phyloP scores from a whole-genome alignment of 2,888 invertebrate genomes.

The Theretra japonica region DNA sequence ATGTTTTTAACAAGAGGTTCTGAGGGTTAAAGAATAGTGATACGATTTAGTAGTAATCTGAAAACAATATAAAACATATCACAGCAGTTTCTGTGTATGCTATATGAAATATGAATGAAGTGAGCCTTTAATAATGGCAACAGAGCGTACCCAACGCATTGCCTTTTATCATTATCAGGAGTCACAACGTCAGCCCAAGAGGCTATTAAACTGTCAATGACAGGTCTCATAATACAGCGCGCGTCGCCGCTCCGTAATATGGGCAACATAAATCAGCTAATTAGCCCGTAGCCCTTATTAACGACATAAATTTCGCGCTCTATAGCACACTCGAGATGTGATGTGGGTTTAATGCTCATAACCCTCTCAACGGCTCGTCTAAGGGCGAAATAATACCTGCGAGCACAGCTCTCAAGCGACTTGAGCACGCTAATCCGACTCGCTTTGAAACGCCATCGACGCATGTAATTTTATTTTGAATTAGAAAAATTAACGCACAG shows the following conservation, averaged over 20 bases:
- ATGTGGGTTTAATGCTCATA: slow-evolving; percentile 72
- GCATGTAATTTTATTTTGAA: background rate
- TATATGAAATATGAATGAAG: too few relatives aligned
- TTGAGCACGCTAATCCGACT: slow-evolving; percentile 22
- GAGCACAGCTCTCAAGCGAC: background rate
- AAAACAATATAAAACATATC: too few relatives aligned
- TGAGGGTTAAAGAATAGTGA: too few relatives aligned
- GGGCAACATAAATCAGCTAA: slow-evolving; percentile 80
- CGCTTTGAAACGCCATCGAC: slow-evolving; percentile 9
- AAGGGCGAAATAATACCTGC: slow-evolving; percentile 36
- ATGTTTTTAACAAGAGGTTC: too few relatives aligned
- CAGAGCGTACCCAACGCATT: background rate
- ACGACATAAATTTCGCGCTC: slow-evolving; percentile 80
- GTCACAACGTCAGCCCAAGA: slow-evolving; percentile 33
- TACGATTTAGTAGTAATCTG: too few relatives aligned
- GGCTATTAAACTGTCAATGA: slow-evolving; percentile 63
- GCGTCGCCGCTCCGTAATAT: slow-evolving; percentile 68
- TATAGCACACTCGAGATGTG: slow-evolving; percentile 70
- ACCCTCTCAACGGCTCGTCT: slow-evolving; percentile 55
- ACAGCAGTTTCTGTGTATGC: too few relatives aligned
- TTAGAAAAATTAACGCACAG: slow-evolving; percentile 3
- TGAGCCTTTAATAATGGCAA: background rate
- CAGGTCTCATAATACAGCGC: slow-evolving; percentile 70
- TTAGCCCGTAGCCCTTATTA: slow-evolving; percentile 81
- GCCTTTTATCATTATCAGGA: slow-evolving; percentile 22